Percentiles rank a stretch among this genome's conserved stretches.
phyloP scores from a whole-genome alignment of 2,113 vertebrate genomes.

The Lagopus leucura region DNA sequence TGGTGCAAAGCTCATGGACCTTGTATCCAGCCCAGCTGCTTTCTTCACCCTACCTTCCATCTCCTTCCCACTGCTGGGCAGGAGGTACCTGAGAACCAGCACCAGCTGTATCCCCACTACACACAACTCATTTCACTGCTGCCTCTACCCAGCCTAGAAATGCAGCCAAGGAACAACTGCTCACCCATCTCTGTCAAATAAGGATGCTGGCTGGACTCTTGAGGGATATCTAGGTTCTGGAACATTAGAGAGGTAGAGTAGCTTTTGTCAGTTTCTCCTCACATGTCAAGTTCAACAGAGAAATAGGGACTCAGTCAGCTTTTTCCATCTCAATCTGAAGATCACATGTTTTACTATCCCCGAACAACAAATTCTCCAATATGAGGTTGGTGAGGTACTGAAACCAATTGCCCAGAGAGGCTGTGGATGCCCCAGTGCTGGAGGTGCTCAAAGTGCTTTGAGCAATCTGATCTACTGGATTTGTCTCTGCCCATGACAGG shows the following conservation, averaged over 20 bases:
- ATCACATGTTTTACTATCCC: not conserved
- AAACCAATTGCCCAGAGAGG: not conserved
- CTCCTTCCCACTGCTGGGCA: not conserved
- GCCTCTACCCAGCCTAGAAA: not conserved
- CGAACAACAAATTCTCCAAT: not conserved
- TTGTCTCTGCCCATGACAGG: not conserved
- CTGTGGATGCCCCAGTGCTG: not conserved
- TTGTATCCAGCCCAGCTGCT: not conserved
- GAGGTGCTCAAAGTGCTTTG: not conserved
- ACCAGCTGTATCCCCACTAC: not conserved
- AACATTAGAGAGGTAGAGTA: not conserved
- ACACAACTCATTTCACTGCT: fast-evolving
- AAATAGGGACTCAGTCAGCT: not conserved
- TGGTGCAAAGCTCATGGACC: not conserved
- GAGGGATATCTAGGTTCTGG: not conserved
- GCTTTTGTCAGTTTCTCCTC: not conserved
- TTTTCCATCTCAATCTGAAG: not conserved
- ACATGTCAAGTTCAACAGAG: not conserved
- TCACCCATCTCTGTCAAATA: not conserved
- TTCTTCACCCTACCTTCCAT: not conserved
- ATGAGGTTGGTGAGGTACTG: not conserved
- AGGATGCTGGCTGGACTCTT: not conserved
- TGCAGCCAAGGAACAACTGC: not conserved
- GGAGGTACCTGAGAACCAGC: fast-evolving
- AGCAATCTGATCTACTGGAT: not conserved